Conservation (phyloP, 2,797 vertebrate genomes). For the Chelon labrosus region DNA sequence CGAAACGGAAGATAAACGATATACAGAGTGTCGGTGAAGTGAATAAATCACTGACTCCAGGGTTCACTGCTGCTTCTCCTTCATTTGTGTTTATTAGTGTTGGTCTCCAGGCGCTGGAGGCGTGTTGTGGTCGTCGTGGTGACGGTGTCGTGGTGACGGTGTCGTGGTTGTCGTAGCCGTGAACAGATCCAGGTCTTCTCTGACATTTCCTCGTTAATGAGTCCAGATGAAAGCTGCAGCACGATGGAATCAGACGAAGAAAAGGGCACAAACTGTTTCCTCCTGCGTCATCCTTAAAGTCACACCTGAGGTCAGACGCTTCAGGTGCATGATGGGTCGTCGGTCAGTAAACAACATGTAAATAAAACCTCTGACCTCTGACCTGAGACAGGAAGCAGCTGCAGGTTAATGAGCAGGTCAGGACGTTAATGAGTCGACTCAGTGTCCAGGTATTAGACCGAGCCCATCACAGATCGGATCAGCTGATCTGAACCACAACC, state of each 20-base stretch:
- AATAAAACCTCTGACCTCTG: neutral
- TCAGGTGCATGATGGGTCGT: constrained; percentile 15
- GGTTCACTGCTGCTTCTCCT: too few species aligned
- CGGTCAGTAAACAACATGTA: neutral
- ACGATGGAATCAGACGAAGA: constrained; percentile 46
- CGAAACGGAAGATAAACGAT: too few species aligned
- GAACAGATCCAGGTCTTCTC: neutral
- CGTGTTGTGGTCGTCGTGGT: too few species aligned
- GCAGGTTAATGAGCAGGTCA: constrained; percentile 24
- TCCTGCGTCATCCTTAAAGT: constrained; percentile 46
- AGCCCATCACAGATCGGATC: neutral
- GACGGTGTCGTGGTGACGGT: too few species aligned
- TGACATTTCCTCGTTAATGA: constrained; percentile 74
- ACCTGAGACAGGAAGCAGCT: neutral
- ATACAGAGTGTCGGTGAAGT: too few species aligned
- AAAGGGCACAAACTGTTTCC: constrained; percentile 55
- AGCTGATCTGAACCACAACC: too few species aligned
- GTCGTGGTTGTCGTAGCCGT: too few species aligned
- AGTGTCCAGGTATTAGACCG: constrained; percentile 7
- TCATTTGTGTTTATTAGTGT: too few species aligned
- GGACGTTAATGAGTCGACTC: neutral
- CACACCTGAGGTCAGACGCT: constrained; percentile 12
- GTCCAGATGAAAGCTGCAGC: constrained; percentile 28
- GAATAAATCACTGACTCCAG: too few species aligned
- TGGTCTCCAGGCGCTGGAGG: too few species aligned